phyloP scores from a whole-genome alignment of 2,888 invertebrate species.

The Periphyllus acericola region DNA sequence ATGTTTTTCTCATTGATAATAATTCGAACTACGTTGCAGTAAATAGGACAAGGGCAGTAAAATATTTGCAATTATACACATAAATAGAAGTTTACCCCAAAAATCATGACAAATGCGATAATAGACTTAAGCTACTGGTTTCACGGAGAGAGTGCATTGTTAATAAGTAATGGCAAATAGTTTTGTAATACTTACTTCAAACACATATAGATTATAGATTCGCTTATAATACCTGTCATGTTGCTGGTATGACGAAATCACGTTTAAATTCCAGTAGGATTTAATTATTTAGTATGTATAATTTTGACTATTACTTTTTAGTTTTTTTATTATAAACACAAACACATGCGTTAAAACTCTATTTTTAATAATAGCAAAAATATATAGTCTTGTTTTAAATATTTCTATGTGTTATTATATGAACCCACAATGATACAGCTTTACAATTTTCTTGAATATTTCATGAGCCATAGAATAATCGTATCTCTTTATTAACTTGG shows the following conservation, averaged over 20 bases:
- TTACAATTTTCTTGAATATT: too few relatives aligned
- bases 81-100: conserved; percentile 47
- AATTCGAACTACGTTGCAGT: conserved; percentile 44
- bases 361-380: too few relatives aligned
- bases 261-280: not conserved
- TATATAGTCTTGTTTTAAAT: too few relatives aligned
- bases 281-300: too few relatives aligned
- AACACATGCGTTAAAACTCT: too few relatives aligned
- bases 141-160: not conserved
- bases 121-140: conserved; percentile 18
- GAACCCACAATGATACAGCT: too few relatives aligned
- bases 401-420: too few relatives aligned
- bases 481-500: too few relatives aligned
- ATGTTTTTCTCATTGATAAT: conserved; percentile 48
- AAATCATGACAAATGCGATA: conserved; percentile 37
- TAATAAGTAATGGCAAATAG: not conserved
- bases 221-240: not conserved
- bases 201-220: not conserved
- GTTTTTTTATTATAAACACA: too few relatives aligned
- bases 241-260: not conserved
- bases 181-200: conserved; percentile 2
- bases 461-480: too few relatives aligned
- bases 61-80: conserved; percentile 50
- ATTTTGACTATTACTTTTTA: too few relatives aligned
- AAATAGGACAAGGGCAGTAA: conserved; percentile 43